Evolutionary conservation across 2,888 invertebrate genomes (phyloP), one percentile per base, ranked within the genome.

Genomic region (Bedellia somnulentella): DNA sequence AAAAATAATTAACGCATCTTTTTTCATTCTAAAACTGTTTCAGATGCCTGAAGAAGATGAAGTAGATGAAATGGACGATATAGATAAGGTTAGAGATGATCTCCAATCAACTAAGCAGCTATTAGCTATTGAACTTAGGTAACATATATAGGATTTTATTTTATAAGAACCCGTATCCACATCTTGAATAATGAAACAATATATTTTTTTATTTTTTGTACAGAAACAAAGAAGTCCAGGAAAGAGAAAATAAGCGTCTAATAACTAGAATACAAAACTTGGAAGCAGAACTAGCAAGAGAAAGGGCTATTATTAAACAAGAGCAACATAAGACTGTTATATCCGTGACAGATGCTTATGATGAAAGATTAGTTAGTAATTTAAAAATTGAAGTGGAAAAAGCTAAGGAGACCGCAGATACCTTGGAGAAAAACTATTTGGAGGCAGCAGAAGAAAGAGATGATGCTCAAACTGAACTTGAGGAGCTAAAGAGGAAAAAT

Each of bases 31-130:
- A n/a, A n/a, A n/a, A n/a, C n/a, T n/a, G n/a, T n/a, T n/a, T n/a
- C 12, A 33, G 32, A 29, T 51, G 12, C 50, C 57, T 28, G 81
- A 83, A 44, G 82, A 82, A 45, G 82, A 83, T 32, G 88, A 87
- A 44, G 83, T 81, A 10, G 92, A 93, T 52, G 93, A 93, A 49
- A 82, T 92, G 79, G 93, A 93, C 44, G 93, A 93, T 49, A 93
- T 93, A 43, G 93, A 93, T 49, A 89, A 87, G 52, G 86, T 92
- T 11, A 80, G 93, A 43, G 93, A 93, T 52, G 93, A 93, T 56
- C 80, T 93, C 22, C 93, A 93, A 53, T 92, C 92, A 34, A 92
- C 92, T 5, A 93, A 93, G 60, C 93, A 93, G 68, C 84, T 93
- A 79, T 67, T 93, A 36, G 92, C 92, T 9, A 78, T 91, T 34